phyloP scores from a whole-genome alignment of 2,113 vertebrate species.

The Clarias gariepinus region DNA sequence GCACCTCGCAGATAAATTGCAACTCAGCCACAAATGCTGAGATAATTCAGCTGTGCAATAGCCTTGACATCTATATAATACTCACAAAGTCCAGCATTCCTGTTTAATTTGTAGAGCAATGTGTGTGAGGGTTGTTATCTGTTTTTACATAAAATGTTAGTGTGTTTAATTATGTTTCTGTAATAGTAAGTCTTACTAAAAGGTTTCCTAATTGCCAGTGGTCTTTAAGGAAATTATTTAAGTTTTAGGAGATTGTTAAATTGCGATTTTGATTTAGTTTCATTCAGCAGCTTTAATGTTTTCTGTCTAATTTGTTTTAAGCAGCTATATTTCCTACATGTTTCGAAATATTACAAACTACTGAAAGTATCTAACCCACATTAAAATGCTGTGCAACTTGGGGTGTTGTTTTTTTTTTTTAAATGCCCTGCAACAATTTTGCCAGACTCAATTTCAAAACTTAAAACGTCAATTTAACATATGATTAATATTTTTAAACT shows the following conservation, averaged over 20 bases:
- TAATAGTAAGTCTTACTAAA: background rate
- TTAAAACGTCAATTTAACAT: no score
- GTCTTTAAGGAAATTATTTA: background rate
- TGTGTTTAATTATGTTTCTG: background rate
- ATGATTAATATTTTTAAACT: no score
- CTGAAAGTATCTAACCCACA: no score
- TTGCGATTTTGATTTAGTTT: no score
- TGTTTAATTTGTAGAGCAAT: constrained; percentile 19
- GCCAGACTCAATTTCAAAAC: no score
- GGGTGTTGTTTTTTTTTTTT: no score
- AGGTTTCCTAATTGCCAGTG: background rate
- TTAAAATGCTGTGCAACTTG: no score
- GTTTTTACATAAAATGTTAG: background rate
- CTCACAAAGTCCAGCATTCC: constrained; percentile 38
- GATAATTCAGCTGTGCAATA: constrained; percentile 66
- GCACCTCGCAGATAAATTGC: constrained; percentile 58
- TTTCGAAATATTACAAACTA: background rate
- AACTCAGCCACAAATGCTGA: constrained; percentile 55
- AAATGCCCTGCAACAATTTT: no score
- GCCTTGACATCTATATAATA: constrained; percentile 64
- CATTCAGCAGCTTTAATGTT: no score
- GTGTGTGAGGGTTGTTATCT: background rate
- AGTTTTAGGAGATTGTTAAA: background rate
- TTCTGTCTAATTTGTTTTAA: no score
- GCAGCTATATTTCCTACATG: background rate